phyloP scores from a whole-genome alignment of 2,888 invertebrate species.

The Scaptomyza polygonia region DNA sequence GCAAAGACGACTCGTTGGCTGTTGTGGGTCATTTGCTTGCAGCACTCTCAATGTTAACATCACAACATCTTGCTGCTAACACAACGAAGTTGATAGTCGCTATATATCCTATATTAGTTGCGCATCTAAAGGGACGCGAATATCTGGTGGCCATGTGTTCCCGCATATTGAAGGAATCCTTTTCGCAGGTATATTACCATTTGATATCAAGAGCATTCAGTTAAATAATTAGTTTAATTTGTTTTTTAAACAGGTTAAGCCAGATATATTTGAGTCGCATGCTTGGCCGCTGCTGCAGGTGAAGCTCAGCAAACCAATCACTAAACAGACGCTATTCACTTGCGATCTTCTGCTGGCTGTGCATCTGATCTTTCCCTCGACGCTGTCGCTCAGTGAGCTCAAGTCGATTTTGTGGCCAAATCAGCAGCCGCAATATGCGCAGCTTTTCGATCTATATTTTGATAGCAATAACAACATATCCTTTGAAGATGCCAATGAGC shows the following conservation, averaged over 20 bases:
- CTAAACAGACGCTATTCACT: conserved; percentile 16
- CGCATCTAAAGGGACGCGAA: conserved; percentile 54
- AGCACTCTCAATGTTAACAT: conserved; percentile 34
- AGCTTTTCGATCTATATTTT: conserved; percentile 55
- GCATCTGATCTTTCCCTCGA: conserved; percentile 32
- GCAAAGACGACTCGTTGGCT: conserved; percentile 61
- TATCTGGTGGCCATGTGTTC: conserved; percentile 45
- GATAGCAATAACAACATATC: conserved; percentile 19
- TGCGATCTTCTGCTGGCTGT: conserved; percentile 50
- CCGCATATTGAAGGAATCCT: conserved; percentile 41
- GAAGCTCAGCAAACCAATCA: conserved; percentile 37
- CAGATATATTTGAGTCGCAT: conserved; percentile 12
- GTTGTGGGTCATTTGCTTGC: conserved; percentile 59
- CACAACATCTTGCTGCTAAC: conserved; percentile 18
- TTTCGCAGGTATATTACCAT: conserved; percentile 39
- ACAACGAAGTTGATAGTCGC: conserved; percentile 17
- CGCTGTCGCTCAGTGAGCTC: conserved; percentile 30
- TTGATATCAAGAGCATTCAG: background rate
- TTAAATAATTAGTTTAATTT: background rate
- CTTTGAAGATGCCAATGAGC: conserved; percentile 10
- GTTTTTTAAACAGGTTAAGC: conserved; percentile 15
- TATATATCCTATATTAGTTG: conserved; percentile 43
- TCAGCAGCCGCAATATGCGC: conserved; percentile 21
- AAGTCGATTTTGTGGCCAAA: conserved; percentile 42
- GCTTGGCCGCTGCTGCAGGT: conserved; percentile 52